Evolutionary conservation across 2,797 vertebrate species (phyloP).

Genomic region (Anableps anableps): DNA sequence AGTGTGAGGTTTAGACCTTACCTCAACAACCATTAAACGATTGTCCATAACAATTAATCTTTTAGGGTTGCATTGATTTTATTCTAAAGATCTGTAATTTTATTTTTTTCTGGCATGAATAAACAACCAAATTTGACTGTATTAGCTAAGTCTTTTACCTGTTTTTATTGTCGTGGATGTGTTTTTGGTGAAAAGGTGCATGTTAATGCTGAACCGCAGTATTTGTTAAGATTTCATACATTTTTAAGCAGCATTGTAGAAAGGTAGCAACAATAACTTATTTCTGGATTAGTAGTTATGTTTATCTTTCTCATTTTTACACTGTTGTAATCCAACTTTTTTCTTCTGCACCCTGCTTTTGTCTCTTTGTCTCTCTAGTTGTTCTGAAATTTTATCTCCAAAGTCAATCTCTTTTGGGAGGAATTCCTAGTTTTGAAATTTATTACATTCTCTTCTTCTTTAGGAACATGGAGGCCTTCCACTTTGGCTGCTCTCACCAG

Average conservation of each 20-base stretch:
- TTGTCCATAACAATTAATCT: background rate
- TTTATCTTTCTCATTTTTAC: background rate
- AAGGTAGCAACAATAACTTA: background rate
- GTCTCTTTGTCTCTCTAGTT: background rate
- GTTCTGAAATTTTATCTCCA: background rate
- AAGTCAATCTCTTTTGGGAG: slow-evolving; percentile 15
- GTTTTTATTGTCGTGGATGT: background rate
- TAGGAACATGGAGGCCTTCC: slow-evolving; percentile 83
- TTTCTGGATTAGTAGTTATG: background rate
- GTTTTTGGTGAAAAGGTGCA: background rate
- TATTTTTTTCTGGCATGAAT: background rate
- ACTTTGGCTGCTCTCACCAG: slow-evolving; percentile 71
- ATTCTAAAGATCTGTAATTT: background rate
- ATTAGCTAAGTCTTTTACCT: no score
- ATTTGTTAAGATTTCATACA: background rate
- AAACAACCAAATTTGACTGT: background rate
- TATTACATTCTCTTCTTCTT: background rate
- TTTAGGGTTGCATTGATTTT: no score
- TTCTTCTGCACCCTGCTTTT: background rate
- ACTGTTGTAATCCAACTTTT: background rate
- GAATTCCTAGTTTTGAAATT: slow-evolving; percentile 12
- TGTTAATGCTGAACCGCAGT: background rate
- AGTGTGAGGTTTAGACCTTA: background rate
- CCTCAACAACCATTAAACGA: background rate
- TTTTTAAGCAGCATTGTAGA: background rate